A percentile compares a stretch with the other conserved stretches of the same genome.
Evolutionary conservation across 2,113 vertebrate genomes (phyloP).

Genomic region (Gopherus flavomarginatus): DNA sequence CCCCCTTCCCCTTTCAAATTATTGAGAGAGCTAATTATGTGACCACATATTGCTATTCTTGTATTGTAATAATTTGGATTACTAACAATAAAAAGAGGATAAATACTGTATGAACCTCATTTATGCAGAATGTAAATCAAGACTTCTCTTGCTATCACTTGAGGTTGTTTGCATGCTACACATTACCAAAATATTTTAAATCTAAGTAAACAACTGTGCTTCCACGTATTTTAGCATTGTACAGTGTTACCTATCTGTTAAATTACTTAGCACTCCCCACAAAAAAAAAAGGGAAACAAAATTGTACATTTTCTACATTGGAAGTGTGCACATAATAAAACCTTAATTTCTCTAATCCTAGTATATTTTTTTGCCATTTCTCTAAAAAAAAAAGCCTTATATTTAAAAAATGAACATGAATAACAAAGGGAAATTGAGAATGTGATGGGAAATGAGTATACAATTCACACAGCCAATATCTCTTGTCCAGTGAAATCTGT

Average conservation of each 20-base stretch:
- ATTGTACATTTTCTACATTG: neutral
- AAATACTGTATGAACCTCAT: slow-evolving; percentile 57
- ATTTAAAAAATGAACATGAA: neutral
- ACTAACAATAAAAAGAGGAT: slow-evolving; percentile 81
- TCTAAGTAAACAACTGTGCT: slow-evolving; percentile 49
- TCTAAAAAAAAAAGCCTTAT: neutral
- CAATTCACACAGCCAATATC: neutral
- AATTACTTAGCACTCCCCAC: slow-evolving; percentile 47
- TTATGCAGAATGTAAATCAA: slow-evolving; percentile 72
- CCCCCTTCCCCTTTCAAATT: slow-evolving; percentile 71
- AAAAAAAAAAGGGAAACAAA: neutral
- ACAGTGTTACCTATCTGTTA: slow-evolving; percentile 51
- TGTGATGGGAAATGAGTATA: neutral
- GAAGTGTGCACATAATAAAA: neutral
- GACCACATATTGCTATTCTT: slow-evolving; percentile 81
- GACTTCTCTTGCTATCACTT: slow-evolving; percentile 68
- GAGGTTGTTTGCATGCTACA: slow-evolving; percentile 53
- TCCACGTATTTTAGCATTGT: slow-evolving; percentile 36
- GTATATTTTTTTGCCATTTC: neutral
- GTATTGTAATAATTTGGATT: slow-evolving; percentile 83
- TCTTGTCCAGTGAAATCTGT: neutral
- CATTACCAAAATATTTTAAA: slow-evolving; percentile 71
- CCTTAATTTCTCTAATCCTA: neutral
- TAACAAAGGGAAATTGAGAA: neutral
- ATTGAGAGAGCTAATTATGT: slow-evolving; percentile 81